Conservation (phyloP, 2,888 invertebrate genomes). For the Spodoptera picta region DNA sequence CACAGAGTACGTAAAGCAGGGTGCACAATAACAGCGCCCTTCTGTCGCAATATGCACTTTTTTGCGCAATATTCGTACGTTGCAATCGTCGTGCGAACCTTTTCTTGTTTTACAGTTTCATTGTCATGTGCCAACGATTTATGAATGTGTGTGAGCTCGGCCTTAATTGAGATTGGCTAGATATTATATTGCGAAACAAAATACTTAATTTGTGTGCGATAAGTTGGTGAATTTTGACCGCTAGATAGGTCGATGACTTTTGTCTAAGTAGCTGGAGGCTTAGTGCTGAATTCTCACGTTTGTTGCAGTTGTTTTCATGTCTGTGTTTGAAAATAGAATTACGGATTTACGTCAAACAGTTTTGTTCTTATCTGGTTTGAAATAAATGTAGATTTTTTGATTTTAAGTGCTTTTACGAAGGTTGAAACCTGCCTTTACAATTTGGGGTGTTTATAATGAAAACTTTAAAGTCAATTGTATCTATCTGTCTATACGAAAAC, state of each 20-base stretch:
- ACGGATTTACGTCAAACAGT: too few relatives aligned
- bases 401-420: too few relatives aligned
- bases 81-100: conserved; percentile 79
- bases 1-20: conserved; percentile 58
- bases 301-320: conserved; percentile 19
- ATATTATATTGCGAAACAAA: conserved; percentile 72
- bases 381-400: too few relatives aligned
- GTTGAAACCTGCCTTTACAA: too few relatives aligned
- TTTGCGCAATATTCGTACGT: conserved; percentile 69
- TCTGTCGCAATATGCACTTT: conserved; percentile 74
- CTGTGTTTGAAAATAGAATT: too few relatives aligned
- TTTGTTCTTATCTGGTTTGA: too few relatives aligned
- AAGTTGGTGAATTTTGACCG: conserved; percentile 45
- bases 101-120: conserved; percentile 78
- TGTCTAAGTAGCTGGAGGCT: conserved; percentile 13
- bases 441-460: too few relatives aligned
- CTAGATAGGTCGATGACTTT: conserved; percentile 55
- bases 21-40: conserved; percentile 70
- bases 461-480: too few relatives aligned
- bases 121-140: conserved; percentile 76
- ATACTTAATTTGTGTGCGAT: conserved; percentile 55
- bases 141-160: conserved; percentile 66
- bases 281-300: conserved; percentile 42
- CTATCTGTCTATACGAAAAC: too few relatives aligned
- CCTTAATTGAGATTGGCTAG: conserved; percentile 71